Percentiles rank a stretch among this genome's conserved stretches.
These are phyloP conservation scores for Oreochromis mossambicus DNA, from an alignment of 2,797 vertebrate species.

Conservation along the genomic window DNA sequence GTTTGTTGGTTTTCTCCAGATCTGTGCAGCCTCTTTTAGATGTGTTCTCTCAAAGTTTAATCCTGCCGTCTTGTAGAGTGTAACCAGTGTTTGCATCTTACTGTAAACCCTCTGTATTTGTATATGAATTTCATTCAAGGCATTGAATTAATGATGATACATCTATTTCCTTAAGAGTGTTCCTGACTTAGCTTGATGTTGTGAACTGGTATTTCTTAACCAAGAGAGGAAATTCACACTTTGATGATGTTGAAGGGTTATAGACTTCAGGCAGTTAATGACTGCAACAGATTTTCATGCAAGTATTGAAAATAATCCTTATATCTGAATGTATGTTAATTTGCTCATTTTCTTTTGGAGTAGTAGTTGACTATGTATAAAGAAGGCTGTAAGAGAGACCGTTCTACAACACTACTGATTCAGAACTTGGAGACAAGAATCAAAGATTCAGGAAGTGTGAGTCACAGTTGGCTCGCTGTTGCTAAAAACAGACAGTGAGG, in stretches of 20 bases:
- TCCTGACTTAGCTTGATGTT: background rate
- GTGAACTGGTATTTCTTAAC: background rate
- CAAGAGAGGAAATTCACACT: background rate
- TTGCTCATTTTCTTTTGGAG: background rate
- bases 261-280: background rate
- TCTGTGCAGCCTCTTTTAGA: background rate
- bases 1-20: background rate
- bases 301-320: background rate
- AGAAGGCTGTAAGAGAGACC: background rate
- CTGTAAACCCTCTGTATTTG: background rate
- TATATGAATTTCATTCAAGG: background rate
- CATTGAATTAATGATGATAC: background rate
- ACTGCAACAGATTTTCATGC: background rate
- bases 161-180: background rate
- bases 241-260: background rate
- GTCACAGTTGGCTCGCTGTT: background rate
- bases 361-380: fast-evolving
- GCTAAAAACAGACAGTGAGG: background rate
- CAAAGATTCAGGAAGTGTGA: background rate
- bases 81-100: background rate
- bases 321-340: background rate
- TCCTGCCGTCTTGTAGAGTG: fast-evolving
- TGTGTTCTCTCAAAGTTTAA: background rate
- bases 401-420: background rate
- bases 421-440: background rate